These are phyloP conservation scores for Halictus ligatus DNA, from an alignment of 2,888 invertebrate genomes.

Conservation along the genomic window DNA sequence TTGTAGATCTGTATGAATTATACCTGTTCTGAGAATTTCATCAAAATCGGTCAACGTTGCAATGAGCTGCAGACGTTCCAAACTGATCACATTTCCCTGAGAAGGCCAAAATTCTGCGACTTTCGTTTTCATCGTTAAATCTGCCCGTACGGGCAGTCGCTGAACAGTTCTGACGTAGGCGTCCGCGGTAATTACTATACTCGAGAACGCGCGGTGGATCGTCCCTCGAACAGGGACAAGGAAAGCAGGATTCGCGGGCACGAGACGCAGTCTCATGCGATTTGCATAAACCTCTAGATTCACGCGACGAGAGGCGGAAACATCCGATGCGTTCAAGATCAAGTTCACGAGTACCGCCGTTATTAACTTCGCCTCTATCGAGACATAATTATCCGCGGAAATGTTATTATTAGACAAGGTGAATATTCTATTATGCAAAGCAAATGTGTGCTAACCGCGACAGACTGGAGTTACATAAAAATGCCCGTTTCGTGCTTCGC, in stretches of 20 bases:
- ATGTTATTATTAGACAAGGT: background rate
- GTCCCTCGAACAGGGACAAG: background rate
- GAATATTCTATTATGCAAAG: background rate
- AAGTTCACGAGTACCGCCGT: background rate
- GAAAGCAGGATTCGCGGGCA: background rate
- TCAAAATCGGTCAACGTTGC: too few relatives aligned
- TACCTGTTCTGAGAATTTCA: too few relatives aligned
- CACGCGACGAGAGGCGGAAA: background rate
- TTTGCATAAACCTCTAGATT: slow-evolving; percentile 20
- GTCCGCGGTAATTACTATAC: background rate
- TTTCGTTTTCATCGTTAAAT: too few relatives aligned
- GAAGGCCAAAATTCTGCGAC: too few relatives aligned
- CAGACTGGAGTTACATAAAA: background rate
- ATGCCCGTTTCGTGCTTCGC: too few relatives aligned
- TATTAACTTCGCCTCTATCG: background rate
- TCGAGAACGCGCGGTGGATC: background rate
- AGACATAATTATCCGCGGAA: background rate
- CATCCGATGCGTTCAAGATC: slow-evolving; percentile 41
- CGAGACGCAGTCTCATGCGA: background rate
- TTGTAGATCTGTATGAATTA: too few relatives aligned
- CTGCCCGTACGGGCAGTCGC: too few relatives aligned
- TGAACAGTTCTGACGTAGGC: too few relatives aligned
- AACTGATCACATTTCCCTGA: too few relatives aligned
- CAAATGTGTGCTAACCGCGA: background rate
- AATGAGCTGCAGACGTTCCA: too few relatives aligned